Evolutionary conservation across 2,797 vertebrate genomes (phyloP).

Genomic region (Parauchenoglanis punctatus): DNA sequence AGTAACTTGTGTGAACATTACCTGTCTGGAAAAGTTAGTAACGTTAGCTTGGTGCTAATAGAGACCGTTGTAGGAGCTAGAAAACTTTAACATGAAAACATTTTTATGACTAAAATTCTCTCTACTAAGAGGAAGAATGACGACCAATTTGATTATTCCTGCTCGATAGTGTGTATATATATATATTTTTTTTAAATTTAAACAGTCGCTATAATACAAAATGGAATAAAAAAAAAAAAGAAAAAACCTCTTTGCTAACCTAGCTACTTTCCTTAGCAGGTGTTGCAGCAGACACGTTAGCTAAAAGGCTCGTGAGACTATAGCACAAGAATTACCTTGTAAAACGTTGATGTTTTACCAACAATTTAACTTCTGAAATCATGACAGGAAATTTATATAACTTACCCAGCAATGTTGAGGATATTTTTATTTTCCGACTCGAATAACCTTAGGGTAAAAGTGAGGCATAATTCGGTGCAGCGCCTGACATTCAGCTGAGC

Average conservation of each 20-base stretch:
- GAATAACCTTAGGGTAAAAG: background rate
- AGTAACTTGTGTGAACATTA: background rate
- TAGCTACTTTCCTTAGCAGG: too few species aligned
- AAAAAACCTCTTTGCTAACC: background rate
- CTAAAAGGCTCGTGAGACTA: background rate
- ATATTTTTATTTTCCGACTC: background rate
- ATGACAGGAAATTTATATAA: background rate
- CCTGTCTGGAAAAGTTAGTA: background rate
- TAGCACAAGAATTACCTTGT: background rate
- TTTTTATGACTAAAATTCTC: too few species aligned
- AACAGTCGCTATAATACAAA: background rate
- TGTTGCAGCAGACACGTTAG: background rate
- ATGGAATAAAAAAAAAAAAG: too few species aligned
- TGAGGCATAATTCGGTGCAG: background rate
- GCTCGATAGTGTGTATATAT: background rate
- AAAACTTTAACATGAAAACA: background rate
- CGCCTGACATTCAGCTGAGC: background rate
- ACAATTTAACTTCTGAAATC: background rate
- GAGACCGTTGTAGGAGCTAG: background rate
- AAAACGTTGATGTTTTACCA: background rate
- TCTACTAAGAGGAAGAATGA: background rate
- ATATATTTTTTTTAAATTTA: background rate
- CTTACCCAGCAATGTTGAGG: background rate
- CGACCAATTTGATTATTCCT: background rate
- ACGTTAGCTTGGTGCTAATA: background rate